A percentile compares a stretch with the other conserved stretches of the same genome.
phyloP scores from a whole-genome alignment of 1,140 invertebrate species.

The Ctenoplectra terminalis region DNA sequence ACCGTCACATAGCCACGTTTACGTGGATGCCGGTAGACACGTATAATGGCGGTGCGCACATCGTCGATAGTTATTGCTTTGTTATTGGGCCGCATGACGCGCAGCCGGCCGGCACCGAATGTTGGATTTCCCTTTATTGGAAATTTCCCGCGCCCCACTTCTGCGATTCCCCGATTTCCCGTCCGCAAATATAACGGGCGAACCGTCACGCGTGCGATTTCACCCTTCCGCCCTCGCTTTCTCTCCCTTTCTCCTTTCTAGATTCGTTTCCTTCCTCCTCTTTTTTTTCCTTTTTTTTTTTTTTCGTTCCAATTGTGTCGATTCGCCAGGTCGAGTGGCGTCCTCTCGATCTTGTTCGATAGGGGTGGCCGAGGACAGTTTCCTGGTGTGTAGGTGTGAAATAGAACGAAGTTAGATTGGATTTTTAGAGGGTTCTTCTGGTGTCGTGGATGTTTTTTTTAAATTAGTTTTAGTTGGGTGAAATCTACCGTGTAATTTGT shows the following conservation, averaged over 20 bases:
- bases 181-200: slow-evolving; percentile 62
- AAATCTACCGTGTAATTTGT: too few relatives aligned
- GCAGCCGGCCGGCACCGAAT: slow-evolving; percentile 46
- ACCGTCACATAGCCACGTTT: slow-evolving; percentile 50
- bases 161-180: slow-evolving; percentile 60
- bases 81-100: slow-evolving; percentile 62
- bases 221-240: slow-evolving; percentile 45
- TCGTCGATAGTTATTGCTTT: slow-evolving; percentile 71
- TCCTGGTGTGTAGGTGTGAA: too few relatives aligned
- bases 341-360: too few relatives aligned
- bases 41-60: slow-evolving; percentile 60
- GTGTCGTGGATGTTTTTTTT: too few relatives aligned
- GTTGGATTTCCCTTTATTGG: slow-evolving; percentile 68
- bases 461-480: too few relatives aligned
- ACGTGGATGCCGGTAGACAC: slow-evolving; percentile 48
- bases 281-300: too few relatives aligned
- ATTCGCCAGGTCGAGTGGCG: too few relatives aligned
- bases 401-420: too few relatives aligned
- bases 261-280: slow-evolving; percentile 29
- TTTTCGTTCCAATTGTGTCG: too few relatives aligned
- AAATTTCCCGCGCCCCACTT: slow-evolving; percentile 67
- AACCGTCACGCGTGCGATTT: slow-evolving; percentile 52
- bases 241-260: background rate
- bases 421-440: too few relatives aligned
- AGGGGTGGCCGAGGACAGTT: too few relatives aligned